Percentiles rank a stretch among this genome's conserved stretches.
Evolutionary conservation across 2,113 vertebrate species (phyloP).

Genomic region (Mungos mungo): DNA sequence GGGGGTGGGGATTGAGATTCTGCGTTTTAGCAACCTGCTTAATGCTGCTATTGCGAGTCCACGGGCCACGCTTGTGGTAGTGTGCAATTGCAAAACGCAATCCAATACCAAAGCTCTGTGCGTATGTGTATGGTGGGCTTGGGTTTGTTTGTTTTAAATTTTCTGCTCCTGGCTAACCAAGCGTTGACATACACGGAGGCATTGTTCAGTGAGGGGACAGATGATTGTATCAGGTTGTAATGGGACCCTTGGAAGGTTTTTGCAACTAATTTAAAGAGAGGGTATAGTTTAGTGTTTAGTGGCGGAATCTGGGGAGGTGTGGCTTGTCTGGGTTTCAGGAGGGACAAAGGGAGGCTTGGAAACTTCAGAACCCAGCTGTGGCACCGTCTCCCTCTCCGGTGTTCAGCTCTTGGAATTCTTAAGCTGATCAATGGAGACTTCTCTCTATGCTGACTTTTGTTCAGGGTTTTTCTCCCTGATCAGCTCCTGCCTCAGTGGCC

Average conservation of each 20-base stretch:
- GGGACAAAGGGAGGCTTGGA: neutral
- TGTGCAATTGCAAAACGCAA: neutral
- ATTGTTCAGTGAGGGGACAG: neutral
- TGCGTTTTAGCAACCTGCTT: neutral
- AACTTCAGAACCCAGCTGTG: neutral
- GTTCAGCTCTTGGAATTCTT: neutral
- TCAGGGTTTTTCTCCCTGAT: neutral
- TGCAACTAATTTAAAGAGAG: neutral
- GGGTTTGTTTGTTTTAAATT: neutral
- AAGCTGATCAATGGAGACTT: neutral
- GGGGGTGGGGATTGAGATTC: neutral
- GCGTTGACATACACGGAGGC: neutral
- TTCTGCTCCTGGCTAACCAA: neutral
- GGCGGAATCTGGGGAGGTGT: neutral
- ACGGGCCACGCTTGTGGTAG: neutral
- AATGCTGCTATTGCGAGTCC: neutral
- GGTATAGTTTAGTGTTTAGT: neutral
- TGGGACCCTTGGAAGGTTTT: neutral
- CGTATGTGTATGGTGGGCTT: neutral
- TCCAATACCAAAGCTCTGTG: neutral
- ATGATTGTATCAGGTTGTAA: neutral
- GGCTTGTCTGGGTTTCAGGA: neutral
- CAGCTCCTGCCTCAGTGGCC: neutral
- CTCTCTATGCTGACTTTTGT: neutral
- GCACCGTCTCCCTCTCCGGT: neutral